Evolutionary conservation across 2,113 vertebrate species (phyloP).

Genomic region (Leptosomus discolor): DNA sequence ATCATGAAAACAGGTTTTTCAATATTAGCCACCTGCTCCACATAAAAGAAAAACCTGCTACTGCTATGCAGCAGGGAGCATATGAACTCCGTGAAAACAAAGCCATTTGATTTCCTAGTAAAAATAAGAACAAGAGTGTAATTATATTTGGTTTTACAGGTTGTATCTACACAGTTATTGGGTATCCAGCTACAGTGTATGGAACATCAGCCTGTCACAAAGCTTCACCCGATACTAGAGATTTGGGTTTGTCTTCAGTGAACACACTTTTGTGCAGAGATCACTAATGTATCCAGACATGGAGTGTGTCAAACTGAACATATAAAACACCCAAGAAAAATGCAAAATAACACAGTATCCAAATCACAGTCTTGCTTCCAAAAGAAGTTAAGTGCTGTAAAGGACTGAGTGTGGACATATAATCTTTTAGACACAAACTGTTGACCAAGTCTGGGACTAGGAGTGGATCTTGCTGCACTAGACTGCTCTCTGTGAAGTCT

Average conservation of each 20-base stretch:
- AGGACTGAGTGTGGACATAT: too few relatives aligned
- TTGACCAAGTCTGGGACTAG: too few relatives aligned
- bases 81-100: not conserved
- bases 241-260: not conserved
- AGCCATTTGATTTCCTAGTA: not conserved
- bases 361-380: not conserved
- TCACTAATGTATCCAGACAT: not conserved
- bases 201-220: not conserved
- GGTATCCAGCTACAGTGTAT: not conserved
- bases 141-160: not conserved
- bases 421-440: too few relatives aligned
- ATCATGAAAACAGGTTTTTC: slow-evolving; percentile 12
- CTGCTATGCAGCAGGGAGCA: not conserved
- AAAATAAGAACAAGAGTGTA: not conserved
- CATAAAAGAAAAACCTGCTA: slow-evolving; percentile 40
- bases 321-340: not conserved
- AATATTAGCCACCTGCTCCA: slow-evolving; percentile 44
- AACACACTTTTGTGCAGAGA: not conserved
- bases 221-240: not conserved
- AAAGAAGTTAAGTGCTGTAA: too few relatives aligned
- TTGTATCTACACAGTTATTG: not conserved
- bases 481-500: too few relatives aligned
- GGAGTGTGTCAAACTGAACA: not conserved
- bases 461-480: too few relatives aligned
- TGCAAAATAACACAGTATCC: not conserved